Evolutionary conservation across 2,113 vertebrate genomes (phyloP), one percentile per base, ranked within the genome.

Genomic region (Vireo altiloquus): DNA sequence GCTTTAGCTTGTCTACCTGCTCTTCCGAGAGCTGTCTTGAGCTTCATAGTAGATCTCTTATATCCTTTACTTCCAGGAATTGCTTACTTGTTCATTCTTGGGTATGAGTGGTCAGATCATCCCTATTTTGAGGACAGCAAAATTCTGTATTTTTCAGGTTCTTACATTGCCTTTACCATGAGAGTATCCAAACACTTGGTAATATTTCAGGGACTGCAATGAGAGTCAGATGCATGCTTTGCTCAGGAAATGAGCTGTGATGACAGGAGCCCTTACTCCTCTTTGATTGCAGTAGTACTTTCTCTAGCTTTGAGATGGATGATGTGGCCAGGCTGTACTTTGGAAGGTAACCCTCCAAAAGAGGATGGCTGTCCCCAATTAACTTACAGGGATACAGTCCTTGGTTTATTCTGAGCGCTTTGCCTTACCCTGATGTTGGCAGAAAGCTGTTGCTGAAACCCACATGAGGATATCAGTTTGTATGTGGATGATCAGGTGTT

Each of bases 131-230:
- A 79, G 56, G 54, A 19, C 14, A 44, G 20, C 8, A 56, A 37
- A 82, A 9, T 40, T 61, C 20, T 78, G 3, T 47, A 27, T 60
- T 10, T 22, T 52, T 68, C 44, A 19, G 23, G 35, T 12, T 46
- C 30, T 54, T 57, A 24, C 0, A 0, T 27, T 72, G 46, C 28
- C 54, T 60, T 82, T 61, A 25, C 42, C 6, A 1, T 31, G n/a
- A 37, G 9, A 22, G 15, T 14, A 6, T 63, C 31, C 23, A 40
- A 85, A 30, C 0, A 0, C 20, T 75, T 85, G 60, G 18, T 35
- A 12, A 2, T 46, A 28, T 61, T 59, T 44, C 35, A 30, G 56
- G 46, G 39, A 28, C 7, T 1, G 5, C 6, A 22, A 0, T 35
- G n/a, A 35, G 18, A 19, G 24, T 61, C 24, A 27, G 44, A 50